These are phyloP conservation scores for Panthera tigris DNA, from an alignment of 2,113 vertebrate genomes.

Conservation along the genomic window DNA sequence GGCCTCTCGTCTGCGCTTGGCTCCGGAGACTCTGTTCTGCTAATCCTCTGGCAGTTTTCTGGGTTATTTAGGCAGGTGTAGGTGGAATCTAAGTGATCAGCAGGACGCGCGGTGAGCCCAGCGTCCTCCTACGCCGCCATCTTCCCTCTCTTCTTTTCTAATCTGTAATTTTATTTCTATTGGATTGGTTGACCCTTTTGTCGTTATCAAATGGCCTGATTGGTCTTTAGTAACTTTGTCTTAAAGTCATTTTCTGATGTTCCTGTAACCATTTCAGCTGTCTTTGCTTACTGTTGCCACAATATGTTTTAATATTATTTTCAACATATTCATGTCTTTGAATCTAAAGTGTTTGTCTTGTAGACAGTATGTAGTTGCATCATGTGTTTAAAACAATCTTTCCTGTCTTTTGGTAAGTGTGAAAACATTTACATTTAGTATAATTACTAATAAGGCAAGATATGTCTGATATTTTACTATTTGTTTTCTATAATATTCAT, in stretches of 20 bases:
- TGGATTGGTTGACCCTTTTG: background rate
- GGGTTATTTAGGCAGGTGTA: too few relatives aligned
- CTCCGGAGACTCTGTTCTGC: too few relatives aligned
- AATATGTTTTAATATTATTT: background rate
- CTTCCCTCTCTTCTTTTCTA: too few relatives aligned
- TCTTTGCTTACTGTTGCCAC: background rate
- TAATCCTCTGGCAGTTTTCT: too few relatives aligned
- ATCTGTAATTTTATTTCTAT: background rate
- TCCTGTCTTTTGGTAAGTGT: background rate
- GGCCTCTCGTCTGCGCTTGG: too few relatives aligned
- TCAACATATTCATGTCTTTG: background rate
- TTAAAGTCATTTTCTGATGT: background rate
- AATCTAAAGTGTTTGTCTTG: background rate
- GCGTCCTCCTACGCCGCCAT: too few relatives aligned
- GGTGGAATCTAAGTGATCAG: too few relatives aligned
- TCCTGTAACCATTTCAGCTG: background rate
- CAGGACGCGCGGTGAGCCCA: too few relatives aligned
- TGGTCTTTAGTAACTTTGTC: background rate
- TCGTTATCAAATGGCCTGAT: background rate
- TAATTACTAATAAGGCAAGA: background rate
- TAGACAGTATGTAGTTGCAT: background rate
- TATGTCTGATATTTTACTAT: background rate
- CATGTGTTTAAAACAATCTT: background rate
- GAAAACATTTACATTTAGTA: background rate
- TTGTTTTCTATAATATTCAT: too few relatives aligned